Evolutionary conservation across 2,797 vertebrate species (phyloP).

Genomic region (Bradypus variegatus): DNA sequence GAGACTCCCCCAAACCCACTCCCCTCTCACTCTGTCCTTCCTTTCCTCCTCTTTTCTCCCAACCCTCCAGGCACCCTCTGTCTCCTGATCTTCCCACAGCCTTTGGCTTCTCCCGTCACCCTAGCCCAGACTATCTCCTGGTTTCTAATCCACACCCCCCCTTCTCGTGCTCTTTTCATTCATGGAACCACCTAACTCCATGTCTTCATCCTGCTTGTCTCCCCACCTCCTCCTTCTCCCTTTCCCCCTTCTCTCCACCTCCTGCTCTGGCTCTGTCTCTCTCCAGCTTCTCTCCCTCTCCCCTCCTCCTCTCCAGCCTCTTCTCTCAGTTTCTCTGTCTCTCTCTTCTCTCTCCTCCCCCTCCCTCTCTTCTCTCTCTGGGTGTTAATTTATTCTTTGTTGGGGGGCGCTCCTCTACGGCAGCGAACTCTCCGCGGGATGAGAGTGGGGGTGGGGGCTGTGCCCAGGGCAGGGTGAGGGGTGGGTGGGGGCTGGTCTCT

Average conservation of each 20-base stretch:
- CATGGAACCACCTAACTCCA: slow-evolving; percentile 43
- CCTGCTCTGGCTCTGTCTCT: not conserved
- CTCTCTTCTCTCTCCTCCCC: slow-evolving; percentile 35
- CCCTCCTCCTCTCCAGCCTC: slow-evolving; percentile 20
- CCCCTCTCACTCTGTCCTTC: not conserved
- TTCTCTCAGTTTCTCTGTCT: not conserved
- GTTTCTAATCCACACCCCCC: slow-evolving; percentile 36
- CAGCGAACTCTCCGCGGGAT: not conserved
- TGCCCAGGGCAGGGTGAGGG: not conserved
- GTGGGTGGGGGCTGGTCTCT: not conserved
- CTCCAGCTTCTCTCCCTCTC: not conserved
- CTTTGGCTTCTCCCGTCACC: slow-evolving; percentile 28
- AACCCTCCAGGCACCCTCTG: not conserved
- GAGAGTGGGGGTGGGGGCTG: not conserved
- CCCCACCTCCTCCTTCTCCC: not conserved
- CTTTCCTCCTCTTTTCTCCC: not conserved
- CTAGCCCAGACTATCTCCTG: not conserved
- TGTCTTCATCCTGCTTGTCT: slow-evolving; percentile 32
- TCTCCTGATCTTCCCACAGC: slow-evolving; percentile 24
- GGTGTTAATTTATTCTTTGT: slow-evolving; percentile 42
- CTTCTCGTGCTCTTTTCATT: not conserved
- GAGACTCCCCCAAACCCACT: not conserved
- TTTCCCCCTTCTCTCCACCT: not conserved
- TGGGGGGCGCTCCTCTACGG: not conserved
- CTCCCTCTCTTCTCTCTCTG: slow-evolving; percentile 21